phyloP scores from a whole-genome alignment of 1,140 invertebrate species.

The Drosophila pectinifera region DNA sequence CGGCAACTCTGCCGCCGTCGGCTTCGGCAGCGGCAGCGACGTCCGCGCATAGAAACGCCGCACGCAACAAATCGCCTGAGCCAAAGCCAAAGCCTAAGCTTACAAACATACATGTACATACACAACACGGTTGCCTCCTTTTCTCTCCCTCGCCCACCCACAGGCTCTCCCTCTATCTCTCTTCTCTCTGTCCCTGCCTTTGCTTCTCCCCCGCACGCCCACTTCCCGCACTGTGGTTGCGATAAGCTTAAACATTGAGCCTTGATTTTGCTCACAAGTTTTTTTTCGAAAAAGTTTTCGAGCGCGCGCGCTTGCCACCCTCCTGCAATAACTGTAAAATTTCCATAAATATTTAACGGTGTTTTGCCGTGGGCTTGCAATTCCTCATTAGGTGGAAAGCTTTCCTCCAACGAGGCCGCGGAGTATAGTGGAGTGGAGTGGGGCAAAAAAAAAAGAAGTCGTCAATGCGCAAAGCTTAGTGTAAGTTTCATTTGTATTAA shows the following conservation, averaged over 20 bases:
- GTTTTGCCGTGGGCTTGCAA: constrained; percentile 21
- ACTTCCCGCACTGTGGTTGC: constrained; percentile 61
- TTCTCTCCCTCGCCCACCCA: constrained; percentile 14
- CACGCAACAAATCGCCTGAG: constrained; percentile 79
- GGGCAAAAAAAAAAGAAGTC: background rate
- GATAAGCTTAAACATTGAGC: constrained; percentile 38
- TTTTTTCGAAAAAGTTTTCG: constrained; percentile 15
- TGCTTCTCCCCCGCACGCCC: constrained; percentile 1
- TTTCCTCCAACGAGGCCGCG: constrained; percentile 1
- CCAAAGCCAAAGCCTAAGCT: constrained; percentile 69
- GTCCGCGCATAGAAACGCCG: constrained; percentile 27
- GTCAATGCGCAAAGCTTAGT: constrained; percentile 33
- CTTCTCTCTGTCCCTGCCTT: background rate
- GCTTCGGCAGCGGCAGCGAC: constrained; percentile 16
- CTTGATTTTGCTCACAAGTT: constrained; percentile 29
- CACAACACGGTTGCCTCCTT: constrained; percentile 33
- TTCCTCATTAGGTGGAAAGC: constrained; percentile 33
- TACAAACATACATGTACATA: constrained; percentile 40
- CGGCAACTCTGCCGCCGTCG: constrained; percentile 26
- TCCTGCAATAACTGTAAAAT: constrained; percentile 42
- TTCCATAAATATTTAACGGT: constrained; percentile 45
- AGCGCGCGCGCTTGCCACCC: background rate
- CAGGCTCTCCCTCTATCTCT: constrained; percentile 13
- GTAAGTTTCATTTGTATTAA: constrained; percentile 49
- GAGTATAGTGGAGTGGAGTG: background rate